Evolutionary conservation across 2,888 invertebrate species (phyloP).

Genomic region (Lithophane semibrunnea): DNA sequence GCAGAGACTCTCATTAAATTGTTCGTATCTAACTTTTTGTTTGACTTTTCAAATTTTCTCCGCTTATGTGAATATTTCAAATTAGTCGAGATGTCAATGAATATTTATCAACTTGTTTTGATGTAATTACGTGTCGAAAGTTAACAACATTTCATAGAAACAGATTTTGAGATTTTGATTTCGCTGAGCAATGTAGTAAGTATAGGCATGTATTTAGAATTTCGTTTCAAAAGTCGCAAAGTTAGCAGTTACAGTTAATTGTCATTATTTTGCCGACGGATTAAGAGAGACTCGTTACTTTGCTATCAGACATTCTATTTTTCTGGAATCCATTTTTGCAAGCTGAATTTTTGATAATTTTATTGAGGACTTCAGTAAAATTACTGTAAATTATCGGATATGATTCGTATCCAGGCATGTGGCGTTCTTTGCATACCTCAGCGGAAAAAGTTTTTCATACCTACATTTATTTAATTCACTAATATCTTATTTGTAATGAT

Average conservation of each 20-base stretch:
- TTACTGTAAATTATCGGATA: background rate
- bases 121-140: conserved; percentile 50
- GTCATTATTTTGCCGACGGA: conserved; percentile 45
- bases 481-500: background rate
- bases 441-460: background rate
- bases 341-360: background rate
- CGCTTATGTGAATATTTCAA: conserved; percentile 54
- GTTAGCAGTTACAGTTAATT: conserved; percentile 43
- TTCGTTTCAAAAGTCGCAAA: conserved; percentile 27
- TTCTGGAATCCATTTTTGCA: background rate
- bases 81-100: conserved; percentile 54
- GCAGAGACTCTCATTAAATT: conserved; percentile 39
- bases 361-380: background rate
- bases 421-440: background rate
- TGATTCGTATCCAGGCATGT: background rate
- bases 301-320: conserved; percentile 9
- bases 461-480: background rate
- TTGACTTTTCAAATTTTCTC: conserved; percentile 45
- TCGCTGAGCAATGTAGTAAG: conserved; percentile 14
- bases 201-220: conserved; percentile 29
- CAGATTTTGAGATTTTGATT: conserved; percentile 34
- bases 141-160: conserved; percentile 29
- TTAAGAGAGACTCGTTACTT: conserved; percentile 14
- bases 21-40: conserved; percentile 37
- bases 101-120: conserved; percentile 59